These are phyloP conservation scores for Phthorimaea operculella DNA, from an alignment of 1,140 invertebrate species.

Conservation along the genomic window DNA sequence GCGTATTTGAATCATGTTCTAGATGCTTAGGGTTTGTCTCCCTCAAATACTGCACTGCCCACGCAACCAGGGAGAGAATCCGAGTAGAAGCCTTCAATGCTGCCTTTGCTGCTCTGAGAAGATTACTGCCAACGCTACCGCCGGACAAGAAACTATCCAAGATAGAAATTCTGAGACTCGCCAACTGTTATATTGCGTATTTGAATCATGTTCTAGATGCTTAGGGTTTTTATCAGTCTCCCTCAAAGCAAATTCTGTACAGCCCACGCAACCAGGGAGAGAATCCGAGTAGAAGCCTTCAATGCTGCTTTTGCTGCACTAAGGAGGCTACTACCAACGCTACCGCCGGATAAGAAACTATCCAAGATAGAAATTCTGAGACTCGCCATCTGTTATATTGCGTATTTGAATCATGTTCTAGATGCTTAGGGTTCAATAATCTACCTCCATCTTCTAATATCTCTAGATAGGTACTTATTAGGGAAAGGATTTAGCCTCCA, in stretches of 20 bases:
- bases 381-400: constrained; percentile 95
- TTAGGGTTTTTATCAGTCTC: constrained; percentile 34
- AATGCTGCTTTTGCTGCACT: constrained; percentile 92
- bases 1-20: constrained; percentile 95
- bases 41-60: constrained; percentile 91
- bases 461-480: too few relatives aligned
- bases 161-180: constrained; percentile 94
- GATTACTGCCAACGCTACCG: constrained; percentile 90
- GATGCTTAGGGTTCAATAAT: too few relatives aligned
- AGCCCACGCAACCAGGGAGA: constrained; percentile 93
- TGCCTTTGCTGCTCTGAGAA: constrained; percentile 88
- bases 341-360: constrained; percentile 95
- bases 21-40: constrained; percentile 72
- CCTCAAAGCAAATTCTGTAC: constrained; percentile 92
- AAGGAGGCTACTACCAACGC: constrained; percentile 87
- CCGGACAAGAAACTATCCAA: constrained; percentile 97
- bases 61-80: constrained; percentile 93
- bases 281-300: constrained; percentile 95
- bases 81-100: constrained; percentile 96
- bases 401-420: constrained; percentile 93
- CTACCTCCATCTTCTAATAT: too few relatives aligned
- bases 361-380: constrained; percentile 97
- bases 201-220: constrained; percentile 93
- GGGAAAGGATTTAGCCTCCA: too few relatives aligned
- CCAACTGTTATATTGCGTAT: constrained; percentile 97